Base-by-base conservation (phyloP, 2,113 vertebrate genomes). In the Anarrhichthys ocellatus region DNA sequence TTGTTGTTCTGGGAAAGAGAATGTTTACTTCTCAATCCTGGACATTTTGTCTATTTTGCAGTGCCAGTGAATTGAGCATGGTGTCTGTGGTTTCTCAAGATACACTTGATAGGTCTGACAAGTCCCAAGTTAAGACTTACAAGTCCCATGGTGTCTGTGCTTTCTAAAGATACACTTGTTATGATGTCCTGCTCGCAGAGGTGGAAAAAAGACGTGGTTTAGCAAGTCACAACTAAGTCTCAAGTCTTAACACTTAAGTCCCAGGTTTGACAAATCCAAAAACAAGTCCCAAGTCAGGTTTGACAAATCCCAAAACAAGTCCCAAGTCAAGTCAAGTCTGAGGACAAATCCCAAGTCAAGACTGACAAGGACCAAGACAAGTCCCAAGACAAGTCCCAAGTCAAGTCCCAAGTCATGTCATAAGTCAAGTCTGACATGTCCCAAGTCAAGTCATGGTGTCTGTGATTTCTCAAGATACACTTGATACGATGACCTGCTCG, bases 1-100 rank as follows among this genome's bases (percentile, higher is more conserved):
- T 92, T 94, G 92, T 92, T 92, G 88, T 90, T 88, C 75, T 84
- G 81, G 90, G 88, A 85, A 64, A 66, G 56, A 70, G 78, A 80
- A 70, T 32, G 92, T 91, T 92, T 91, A 90, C 90, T 71, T 88
- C 89, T 78, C 78, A 36, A 9, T 81, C 38, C 40, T 56, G 38
- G 56, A 38, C 74, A 32, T 59, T 27, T 27, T 15, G 20, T 36
- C 70, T 67, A 8, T 78, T 83, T 79, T 62, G 67, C 54, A 38
- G 50, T 75, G 72, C 76, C 78, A 80, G 78, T n/a, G 77, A 81
- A 22, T 42, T 58, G 82, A 78, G 66, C 78, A 20, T 14, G 66
- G 76, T 83, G 78, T 88, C 76, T 88, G 86, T 58, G 61, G 72
- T 80, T 82, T 83, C 75, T 61, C 29, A 73, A 72, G 40, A 78